Conservation (phyloP, 2,888 invertebrate species). For the Drosophila meridionalis region DNA sequence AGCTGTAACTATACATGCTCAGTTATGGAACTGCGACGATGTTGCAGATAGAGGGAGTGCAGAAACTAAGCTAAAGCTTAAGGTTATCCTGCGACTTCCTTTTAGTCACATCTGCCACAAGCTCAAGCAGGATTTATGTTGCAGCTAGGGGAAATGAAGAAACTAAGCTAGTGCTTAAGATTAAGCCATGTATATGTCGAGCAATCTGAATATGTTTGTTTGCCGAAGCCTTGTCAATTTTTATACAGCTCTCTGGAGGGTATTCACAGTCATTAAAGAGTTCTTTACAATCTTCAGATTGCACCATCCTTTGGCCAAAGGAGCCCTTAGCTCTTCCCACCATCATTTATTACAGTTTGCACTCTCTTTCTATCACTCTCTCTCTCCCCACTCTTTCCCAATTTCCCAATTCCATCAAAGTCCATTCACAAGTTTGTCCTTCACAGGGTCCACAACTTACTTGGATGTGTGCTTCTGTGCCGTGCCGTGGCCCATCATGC, state of each 20-base stretch:
- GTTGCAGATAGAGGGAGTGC: too few relatives aligned
- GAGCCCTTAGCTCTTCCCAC: background rate
- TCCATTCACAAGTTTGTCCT: background rate
- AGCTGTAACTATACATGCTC: background rate
- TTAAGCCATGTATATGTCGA: background rate
- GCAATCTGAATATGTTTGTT: background rate
- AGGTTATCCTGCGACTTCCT: background rate
- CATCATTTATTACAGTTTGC: background rate
- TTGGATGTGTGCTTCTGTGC: slow-evolving; percentile 89
- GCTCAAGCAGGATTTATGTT: too few relatives aligned
- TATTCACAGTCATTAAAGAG: accelerated
- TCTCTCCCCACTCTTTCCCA: background rate
- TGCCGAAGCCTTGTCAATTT: background rate
- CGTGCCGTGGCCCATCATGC: slow-evolving; percentile 96
- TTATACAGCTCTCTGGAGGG: background rate
- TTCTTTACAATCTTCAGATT: background rate
- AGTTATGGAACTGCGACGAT: too few relatives aligned
- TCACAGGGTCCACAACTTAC: slow-evolving; percentile 84
- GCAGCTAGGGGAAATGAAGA: too few relatives aligned
- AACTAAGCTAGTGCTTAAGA: background rate
- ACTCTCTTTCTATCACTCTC: background rate
- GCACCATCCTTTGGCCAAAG: background rate
- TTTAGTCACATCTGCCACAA: background rate
- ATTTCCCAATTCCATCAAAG: background rate
- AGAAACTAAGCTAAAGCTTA: too few relatives aligned